These are phyloP conservation scores for Pseudomyrmex sp. DNA, from an alignment of 1,140 invertebrate genomes.

Conservation along the genomic window DNA sequence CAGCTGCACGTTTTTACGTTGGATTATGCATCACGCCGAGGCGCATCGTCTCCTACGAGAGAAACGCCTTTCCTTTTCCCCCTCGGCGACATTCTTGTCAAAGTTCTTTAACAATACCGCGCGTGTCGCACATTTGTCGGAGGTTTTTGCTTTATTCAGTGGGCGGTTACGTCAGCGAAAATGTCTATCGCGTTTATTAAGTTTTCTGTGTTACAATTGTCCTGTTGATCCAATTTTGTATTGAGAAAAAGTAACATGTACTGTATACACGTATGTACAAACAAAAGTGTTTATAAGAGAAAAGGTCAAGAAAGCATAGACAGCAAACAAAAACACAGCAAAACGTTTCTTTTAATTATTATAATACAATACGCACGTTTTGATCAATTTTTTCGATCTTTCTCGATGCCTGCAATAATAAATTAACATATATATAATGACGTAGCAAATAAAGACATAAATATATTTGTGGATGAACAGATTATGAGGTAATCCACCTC, in stretches of 20 bases:
- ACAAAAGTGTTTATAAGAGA: no score
- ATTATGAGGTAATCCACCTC: neutral
- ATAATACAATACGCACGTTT: no score
- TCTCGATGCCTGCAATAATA: no score
- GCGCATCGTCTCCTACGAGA: slow-evolving; percentile 48
- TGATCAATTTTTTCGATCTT: no score
- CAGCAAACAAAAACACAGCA: no score
- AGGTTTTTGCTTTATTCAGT: slow-evolving; percentile 8
- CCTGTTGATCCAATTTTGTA: no score
- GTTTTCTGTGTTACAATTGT: no score
- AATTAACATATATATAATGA: no score
- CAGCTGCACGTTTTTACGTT: slow-evolving; percentile 48
- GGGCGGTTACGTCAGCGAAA: neutral
- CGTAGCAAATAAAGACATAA: neutral
- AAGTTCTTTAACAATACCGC: slow-evolving; percentile 24
- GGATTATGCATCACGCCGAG: slow-evolving; percentile 54
- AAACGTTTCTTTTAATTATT: no score
- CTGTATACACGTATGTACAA: no score
- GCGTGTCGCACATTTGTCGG: neutral
- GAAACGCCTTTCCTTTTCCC: slow-evolving; percentile 58
- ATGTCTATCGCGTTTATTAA: neutral
- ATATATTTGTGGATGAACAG: neutral
- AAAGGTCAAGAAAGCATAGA: no score
- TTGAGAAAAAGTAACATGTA: no score
- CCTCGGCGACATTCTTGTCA: slow-evolving; percentile 41